Percentiles rank a stretch among this genome's conserved stretches.
Conservation (phyloP, 2,888 invertebrate genomes). For the Macropis europaea region DNA sequence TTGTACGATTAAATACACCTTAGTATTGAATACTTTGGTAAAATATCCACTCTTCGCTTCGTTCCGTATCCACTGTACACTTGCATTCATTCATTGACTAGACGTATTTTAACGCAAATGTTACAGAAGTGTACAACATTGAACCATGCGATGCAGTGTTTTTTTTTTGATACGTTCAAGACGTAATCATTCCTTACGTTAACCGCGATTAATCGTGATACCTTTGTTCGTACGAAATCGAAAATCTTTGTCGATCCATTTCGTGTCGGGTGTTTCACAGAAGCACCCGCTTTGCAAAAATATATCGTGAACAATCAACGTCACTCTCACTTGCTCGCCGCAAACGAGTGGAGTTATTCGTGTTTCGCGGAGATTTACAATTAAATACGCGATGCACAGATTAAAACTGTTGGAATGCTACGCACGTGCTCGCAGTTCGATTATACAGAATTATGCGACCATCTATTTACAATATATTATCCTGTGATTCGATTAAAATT, state of each 20-base stretch:
- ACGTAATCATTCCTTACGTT: not conserved
- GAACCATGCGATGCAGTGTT: not conserved
- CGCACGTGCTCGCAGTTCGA: not conserved
- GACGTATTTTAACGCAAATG: conserved; percentile 42
- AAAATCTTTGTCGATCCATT: not conserved
- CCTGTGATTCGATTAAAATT: not conserved
- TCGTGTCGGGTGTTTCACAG: no score
- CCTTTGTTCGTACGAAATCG: not conserved
- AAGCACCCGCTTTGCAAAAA: not conserved
- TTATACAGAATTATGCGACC: not conserved
- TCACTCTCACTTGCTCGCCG: conserved; percentile 55
- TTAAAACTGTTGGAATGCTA: conserved; percentile 30
- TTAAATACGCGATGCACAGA: not conserved
- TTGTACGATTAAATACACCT: conserved; percentile 26
- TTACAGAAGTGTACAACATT: not conserved
- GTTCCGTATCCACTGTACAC: not conserved
- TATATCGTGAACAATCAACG: conserved; percentile 17
- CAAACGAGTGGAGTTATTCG: conserved; percentile 59
- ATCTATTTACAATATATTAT: not conserved
- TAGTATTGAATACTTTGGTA: conserved; percentile 51
- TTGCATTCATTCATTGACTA: conserved; percentile 57
- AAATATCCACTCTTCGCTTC: conserved; percentile 14
- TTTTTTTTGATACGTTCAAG: not conserved
- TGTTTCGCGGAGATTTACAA: not conserved
- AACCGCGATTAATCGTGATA: not conserved